These are phyloP conservation scores for Morelia viridis DNA, from an alignment of 2,797 vertebrate species.

Conservation along the genomic window DNA sequence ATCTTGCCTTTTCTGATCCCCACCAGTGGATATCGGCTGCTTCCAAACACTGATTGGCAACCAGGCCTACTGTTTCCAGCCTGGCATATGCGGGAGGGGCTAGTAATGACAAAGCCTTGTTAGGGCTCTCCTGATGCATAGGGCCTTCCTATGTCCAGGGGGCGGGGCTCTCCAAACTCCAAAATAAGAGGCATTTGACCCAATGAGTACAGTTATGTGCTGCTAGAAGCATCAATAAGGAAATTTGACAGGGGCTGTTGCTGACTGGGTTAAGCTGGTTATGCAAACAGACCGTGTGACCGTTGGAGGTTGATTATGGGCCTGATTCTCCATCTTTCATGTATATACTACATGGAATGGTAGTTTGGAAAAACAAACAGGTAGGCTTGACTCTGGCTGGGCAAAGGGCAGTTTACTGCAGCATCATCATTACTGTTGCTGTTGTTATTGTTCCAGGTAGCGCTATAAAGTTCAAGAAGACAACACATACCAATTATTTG, in stretches of 20 bases:
- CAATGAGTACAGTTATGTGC: not conserved
- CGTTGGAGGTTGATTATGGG: not conserved
- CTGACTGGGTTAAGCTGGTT: not conserved
- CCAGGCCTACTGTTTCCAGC: not conserved
- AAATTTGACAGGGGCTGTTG: not conserved
- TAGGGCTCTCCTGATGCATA: not conserved
- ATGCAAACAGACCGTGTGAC: not conserved
- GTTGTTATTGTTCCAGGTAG: slow-evolving; percentile 56
- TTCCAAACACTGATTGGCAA: not conserved
- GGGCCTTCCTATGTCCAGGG: not conserved
- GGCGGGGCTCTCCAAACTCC: not conserved
- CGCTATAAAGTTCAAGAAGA: slow-evolving; percentile 58
- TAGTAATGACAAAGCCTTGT: not conserved
- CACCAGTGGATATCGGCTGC: not conserved
- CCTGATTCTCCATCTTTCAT: slow-evolving; percentile 1
- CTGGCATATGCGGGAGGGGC: not conserved
- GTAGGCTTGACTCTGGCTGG: slow-evolving; percentile 29
- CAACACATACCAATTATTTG: slow-evolving; percentile 85
- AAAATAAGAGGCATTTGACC: not conserved
- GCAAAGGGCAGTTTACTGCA: slow-evolving; percentile 17
- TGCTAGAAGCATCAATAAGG: not conserved
- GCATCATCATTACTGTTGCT: not conserved
- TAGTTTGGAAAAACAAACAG: slow-evolving; percentile 36
- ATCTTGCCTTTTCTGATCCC: not conserved
- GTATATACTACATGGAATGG: slow-evolving; percentile 21